phyloP scores from a whole-genome alignment of 2,113 vertebrate genomes.

The Boulengeromyrus knoepffleri region DNA sequence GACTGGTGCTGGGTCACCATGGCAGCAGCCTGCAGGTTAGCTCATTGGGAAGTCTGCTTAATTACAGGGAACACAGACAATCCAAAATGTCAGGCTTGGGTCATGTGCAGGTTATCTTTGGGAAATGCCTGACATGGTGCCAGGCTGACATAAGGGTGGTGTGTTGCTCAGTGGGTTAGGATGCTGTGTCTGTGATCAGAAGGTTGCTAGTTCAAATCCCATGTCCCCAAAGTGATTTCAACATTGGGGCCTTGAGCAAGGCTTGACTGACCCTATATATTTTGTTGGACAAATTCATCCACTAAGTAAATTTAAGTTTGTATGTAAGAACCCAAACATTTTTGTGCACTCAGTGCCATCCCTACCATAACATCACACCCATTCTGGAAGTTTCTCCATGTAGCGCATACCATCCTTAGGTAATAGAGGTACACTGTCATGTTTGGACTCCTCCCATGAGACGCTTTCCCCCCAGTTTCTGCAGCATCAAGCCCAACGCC shows the following conservation, averaged over 20 bases:
- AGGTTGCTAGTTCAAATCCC: not conserved
- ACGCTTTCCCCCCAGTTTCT: not conserved
- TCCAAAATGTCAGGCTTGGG: not conserved
- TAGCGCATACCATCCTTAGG: not conserved
- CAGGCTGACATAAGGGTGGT: not conserved
- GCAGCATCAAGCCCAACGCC: not conserved
- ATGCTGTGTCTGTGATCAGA: not conserved
- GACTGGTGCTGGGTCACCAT: not conserved
- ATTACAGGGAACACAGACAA: not conserved
- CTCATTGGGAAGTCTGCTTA: not conserved
- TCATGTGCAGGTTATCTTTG: not conserved
- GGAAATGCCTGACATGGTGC: not conserved
- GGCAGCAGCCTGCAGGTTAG: not conserved
- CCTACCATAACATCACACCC: not conserved
- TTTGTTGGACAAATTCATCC: not conserved
- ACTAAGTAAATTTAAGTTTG: not conserved
- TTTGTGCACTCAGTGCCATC: not conserved
- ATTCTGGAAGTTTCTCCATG: not conserved
- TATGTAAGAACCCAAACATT: not conserved
- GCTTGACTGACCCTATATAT: not conserved
- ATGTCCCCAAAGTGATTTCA: not conserved
- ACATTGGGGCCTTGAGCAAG: not conserved
- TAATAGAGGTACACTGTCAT: not conserved
- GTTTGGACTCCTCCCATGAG: not conserved
- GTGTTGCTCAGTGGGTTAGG: not conserved